Conservation (phyloP, 2,113 vertebrate species). For the Brienomyrus longianalis region DNA sequence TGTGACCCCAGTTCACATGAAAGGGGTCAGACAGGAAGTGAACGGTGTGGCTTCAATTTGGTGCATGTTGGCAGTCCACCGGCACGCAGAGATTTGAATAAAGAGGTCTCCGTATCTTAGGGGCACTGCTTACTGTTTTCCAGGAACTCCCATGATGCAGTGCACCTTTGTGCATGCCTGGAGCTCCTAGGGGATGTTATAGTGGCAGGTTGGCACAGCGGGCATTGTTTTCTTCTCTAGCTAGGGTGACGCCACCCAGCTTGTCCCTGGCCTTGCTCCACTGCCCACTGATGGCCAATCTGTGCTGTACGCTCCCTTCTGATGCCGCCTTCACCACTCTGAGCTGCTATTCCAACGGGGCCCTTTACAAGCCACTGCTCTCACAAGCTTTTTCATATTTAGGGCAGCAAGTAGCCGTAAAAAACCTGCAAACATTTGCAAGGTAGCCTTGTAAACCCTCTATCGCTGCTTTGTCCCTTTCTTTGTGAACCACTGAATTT, state of each 20-base stretch:
- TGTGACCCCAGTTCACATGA: slow-evolving; percentile 53
- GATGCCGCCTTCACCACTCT: neutral
- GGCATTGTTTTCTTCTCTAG: slow-evolving; percentile 43
- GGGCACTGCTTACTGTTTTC: neutral
- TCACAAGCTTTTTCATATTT: neutral
- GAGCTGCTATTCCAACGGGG: neutral
- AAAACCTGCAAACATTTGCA: too few species aligned
- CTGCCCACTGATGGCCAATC: slow-evolving; percentile 52
- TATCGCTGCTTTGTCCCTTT: neutral
- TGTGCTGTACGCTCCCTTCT: slow-evolving; percentile 39
- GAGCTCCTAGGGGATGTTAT: slow-evolving; percentile 36
- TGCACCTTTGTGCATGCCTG: neutral
- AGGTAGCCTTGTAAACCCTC: neutral
- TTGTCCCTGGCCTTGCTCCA: slow-evolving; percentile 45
- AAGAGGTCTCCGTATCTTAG: neutral
- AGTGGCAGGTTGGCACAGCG: slow-evolving; percentile 57
- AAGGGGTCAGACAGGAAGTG: slow-evolving; percentile 51
- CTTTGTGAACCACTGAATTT: neutral
- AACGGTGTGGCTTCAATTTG: slow-evolving; percentile 57
- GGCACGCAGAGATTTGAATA: neutral
- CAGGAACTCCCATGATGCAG: neutral
- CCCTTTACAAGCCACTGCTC: neutral
- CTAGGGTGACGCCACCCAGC: slow-evolving; percentile 41
- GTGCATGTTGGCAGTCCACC: slow-evolving; percentile 37
- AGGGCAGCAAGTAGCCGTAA: neutral